A percentile compares a stretch with the other conserved stretches of the same genome.
Evolutionary conservation across 2,797 vertebrate genomes (phyloP).

Genomic region (Hippocampus kuda): DNA sequence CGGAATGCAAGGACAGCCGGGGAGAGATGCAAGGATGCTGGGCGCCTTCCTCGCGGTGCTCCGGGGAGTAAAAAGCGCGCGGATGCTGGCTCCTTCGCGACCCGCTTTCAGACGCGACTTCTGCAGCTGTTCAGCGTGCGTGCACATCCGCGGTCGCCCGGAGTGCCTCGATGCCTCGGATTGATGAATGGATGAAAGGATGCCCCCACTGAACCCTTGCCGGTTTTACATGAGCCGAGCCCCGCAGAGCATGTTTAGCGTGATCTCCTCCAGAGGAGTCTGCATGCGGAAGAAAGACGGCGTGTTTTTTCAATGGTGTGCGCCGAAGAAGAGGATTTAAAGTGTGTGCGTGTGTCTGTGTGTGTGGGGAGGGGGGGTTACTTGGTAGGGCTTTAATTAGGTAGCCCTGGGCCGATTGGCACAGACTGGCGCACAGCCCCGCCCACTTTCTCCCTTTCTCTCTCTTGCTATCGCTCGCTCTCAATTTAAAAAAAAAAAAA

Average conservation of each 20-base stretch:
- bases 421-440: constrained; percentile 45
- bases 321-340: constrained; percentile 63
- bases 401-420: constrained; percentile 61
- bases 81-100: constrained; percentile 8
- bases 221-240: constrained; percentile 29
- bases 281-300: constrained; percentile 17
- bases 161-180: constrained; percentile 8
- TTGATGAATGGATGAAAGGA: not conserved
- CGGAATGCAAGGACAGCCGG: constrained; percentile 31
- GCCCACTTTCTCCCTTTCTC: constrained; percentile 12
- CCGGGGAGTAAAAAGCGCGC: not conserved
- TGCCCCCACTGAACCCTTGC: not conserved
- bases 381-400: constrained; percentile 67
- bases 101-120: constrained; percentile 4
- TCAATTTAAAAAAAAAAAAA: not conserved
- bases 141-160: constrained; percentile 7
- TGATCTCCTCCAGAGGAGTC: constrained; percentile 5
- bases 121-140: constrained; percentile 4
- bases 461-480: constrained; percentile 3
- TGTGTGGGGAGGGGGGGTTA: constrained; percentile 49
- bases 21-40: constrained; percentile 35
- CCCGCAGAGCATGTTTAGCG: constrained; percentile 58
- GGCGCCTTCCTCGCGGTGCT: constrained; percentile 25
- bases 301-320: constrained; percentile 33
- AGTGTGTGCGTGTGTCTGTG: constrained; percentile 14